A percentile compares a stretch with the other conserved stretches of the same genome.
phyloP scores from a whole-genome alignment of 2,113 vertebrate species.

The Mirounga angustirostris region DNA sequence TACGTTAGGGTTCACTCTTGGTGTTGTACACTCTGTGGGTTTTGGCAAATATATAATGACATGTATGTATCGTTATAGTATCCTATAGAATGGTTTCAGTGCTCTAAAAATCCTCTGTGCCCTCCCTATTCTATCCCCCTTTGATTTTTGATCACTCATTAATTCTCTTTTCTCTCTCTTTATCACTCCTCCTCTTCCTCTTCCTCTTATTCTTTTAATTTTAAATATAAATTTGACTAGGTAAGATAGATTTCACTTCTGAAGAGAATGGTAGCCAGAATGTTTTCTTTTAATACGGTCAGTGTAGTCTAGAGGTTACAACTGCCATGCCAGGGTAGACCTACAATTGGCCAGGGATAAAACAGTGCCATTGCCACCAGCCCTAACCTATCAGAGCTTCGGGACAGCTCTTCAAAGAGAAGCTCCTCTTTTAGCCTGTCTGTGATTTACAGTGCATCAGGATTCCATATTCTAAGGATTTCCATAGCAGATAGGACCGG shows the following conservation, averaged over 20 bases:
- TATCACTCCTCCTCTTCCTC: neutral
- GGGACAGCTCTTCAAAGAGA: neutral
- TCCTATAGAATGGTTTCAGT: neutral
- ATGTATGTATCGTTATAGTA: no score
- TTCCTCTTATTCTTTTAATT: neutral
- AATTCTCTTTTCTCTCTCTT: neutral
- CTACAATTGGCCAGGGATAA: neutral
- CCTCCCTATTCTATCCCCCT: neutral
- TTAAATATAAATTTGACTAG: neutral
- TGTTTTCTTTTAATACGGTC: neutral
- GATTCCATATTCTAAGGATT: neutral
- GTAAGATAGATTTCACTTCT: neutral
- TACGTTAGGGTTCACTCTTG: neutral
- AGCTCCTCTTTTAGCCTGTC: neutral
- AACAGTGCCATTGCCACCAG: neutral
- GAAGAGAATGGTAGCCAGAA: neutral
- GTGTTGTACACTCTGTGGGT: neutral
- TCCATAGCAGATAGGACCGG: rapidly evolving
- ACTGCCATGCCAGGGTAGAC: neutral
- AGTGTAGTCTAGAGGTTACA: neutral
- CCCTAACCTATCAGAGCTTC: neutral
- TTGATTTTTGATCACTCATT: neutral
- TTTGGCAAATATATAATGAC: neutral
- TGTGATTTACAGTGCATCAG: neutral
- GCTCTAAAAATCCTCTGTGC: neutral